Evolutionary conservation across 2,113 vertebrate species (phyloP).

Genomic region (Amphilophus citrinellus): DNA sequence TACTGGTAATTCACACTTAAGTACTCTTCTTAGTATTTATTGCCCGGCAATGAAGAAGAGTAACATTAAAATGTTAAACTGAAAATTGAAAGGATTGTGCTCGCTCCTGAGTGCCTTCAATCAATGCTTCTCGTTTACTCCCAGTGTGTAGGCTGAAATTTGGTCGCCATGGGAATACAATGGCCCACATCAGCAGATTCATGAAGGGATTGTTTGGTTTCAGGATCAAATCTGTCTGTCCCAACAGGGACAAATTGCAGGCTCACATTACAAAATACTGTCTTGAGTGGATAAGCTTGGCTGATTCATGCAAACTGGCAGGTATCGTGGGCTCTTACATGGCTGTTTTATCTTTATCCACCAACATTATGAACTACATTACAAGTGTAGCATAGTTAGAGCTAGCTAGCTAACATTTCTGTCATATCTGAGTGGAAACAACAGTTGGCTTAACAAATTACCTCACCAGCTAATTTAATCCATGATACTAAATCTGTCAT

Average conservation of each 20-base stretch:
- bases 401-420: too few relatives aligned
- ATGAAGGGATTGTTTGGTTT: slow-evolving; percentile 3
- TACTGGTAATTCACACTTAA: not conserved
- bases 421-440: too few relatives aligned
- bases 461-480: too few relatives aligned
- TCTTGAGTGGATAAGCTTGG: not conserved
- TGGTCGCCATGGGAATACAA: not conserved
- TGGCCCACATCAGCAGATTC: not conserved
- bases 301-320: not conserved
- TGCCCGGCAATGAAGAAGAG: not conserved
- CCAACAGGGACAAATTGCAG: not conserved
- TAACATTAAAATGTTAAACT: not conserved
- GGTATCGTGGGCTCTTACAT: not conserved
- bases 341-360: too few relatives aligned
- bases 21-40: not conserved
- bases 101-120: not conserved
- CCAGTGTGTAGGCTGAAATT: not conserved
- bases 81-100: not conserved
- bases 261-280: not conserved
- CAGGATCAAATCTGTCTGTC: not conserved
- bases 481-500: too few relatives aligned
- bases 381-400: too few relatives aligned
- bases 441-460: too few relatives aligned
- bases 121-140: not conserved
- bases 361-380: too few relatives aligned